phyloP scores from a whole-genome alignment of 2,113 vertebrate species.

The Thalassarche chlororhynchos region DNA sequence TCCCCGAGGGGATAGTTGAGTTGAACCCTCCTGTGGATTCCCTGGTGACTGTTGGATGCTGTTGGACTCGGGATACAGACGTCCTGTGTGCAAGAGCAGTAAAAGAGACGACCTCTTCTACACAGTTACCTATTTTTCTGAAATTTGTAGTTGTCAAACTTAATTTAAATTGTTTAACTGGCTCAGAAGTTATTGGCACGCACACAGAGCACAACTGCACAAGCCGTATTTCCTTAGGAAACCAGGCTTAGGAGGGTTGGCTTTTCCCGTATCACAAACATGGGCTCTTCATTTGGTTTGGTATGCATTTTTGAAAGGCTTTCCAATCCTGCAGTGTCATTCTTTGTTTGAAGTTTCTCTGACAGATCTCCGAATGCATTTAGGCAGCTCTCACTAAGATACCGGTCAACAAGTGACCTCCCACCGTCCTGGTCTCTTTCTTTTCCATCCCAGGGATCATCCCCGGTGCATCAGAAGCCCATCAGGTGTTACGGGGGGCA shows the following conservation, averaged over 20 bases:
- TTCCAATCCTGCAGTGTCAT: neutral
- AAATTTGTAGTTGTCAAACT: neutral
- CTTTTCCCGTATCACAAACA: neutral
- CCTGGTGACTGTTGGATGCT: neutral
- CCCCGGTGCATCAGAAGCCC: neutral
- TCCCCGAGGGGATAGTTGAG: neutral
- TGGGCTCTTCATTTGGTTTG: neutral
- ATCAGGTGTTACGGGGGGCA: too few species aligned
- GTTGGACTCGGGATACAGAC: neutral
- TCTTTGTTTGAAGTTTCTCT: neutral
- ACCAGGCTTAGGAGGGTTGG: neutral
- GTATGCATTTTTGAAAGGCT: neutral
- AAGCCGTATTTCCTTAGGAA: neutral
- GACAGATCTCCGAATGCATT: neutral
- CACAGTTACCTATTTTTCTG: neutral
- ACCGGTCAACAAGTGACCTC: rapidly evolving
- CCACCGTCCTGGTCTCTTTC: neutral
- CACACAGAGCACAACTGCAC: neutral
- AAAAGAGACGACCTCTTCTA: neutral
- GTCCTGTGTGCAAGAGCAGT: rapidly evolving
- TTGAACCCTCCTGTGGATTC: neutral
- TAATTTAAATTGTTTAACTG: neutral
- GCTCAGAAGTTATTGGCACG: neutral
- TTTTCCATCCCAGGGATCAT: neutral
- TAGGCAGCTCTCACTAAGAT: neutral